Evolutionary conservation across 1,140 invertebrate genomes (phyloP), one percentile per base, ranked within the genome.

Genomic region (Hydropsyche tenuis): DNA sequence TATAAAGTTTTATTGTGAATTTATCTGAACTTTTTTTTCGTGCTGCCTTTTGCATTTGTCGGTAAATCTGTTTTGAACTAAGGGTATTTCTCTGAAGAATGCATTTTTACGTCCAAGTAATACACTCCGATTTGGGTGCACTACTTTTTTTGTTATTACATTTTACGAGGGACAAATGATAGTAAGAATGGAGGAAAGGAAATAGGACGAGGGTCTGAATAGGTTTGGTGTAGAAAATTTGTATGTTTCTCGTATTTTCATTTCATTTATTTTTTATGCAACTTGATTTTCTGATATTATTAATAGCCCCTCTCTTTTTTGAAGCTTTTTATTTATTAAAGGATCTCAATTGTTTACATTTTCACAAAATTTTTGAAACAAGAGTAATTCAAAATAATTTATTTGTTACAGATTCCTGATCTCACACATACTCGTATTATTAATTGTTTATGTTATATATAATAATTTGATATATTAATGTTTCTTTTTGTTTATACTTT

Each of bases 71-170:
- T 60, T 74, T 48, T 74, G 66, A 74, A 74, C 30, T 27, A 7
- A 14, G 14, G 37, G n/a, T 25, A 16, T 53, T 6, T 23, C 22
- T n/a, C 20, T 11, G 60, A 62, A n/a, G 23, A 73, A 74, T 37
- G n/a, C 42, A 45, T 70, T 76, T 69, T 74, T 77, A 75, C 73
- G 48, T 70, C 48, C 27, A 73, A 70, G 73, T 77, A 77, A 74
- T 77, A 65, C 66, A 77, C 73, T 77, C 64, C 16, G 45, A 69
- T 56, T 64, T 63, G 42, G 20, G 51, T 56, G 66, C 68, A 37
- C 72, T 37, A 56, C 60, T 70, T 69, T 60, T 51, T 73, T 65
- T 45, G 27, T 60, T 23, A 60, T 70, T 64, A 30, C 22, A 51
- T 76, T 71, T 63, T 68, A 68, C 42, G n/a, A 63, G 69, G 66